Conservation (phyloP, 2,113 vertebrate genomes). For the Tricholaema leucomelas region DNA sequence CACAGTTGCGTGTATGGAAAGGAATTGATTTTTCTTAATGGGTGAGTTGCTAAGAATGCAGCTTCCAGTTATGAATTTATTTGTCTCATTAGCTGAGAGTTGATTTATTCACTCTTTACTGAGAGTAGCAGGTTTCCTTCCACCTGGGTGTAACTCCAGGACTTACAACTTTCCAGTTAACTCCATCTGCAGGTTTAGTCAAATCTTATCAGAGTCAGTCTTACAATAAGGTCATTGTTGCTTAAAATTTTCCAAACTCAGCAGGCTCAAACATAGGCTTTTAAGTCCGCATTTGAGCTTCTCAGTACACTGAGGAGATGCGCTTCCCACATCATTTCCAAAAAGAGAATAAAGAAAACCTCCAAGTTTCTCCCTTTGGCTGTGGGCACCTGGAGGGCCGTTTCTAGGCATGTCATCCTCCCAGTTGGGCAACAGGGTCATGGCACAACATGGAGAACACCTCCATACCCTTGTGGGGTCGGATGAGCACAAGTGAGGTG, state of each 20-base stretch:
- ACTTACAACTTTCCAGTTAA: not conserved
- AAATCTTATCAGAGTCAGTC: not conserved
- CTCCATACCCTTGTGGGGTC: not conserved
- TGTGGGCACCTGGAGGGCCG: not conserved
- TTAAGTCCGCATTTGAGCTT: not conserved
- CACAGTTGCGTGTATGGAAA: not conserved
- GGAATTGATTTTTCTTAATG: slow-evolving; percentile 24
- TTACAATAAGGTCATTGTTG: not conserved
- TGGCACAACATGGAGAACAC: not conserved
- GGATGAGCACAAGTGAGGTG: not conserved
- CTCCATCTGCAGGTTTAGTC: not conserved
- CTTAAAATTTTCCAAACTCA: not conserved
- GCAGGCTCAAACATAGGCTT: not conserved
- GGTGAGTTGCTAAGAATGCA: not conserved
- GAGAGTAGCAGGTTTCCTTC: slow-evolving; percentile 19
- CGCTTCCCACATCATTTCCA: not conserved
- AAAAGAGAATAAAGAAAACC: not conserved
- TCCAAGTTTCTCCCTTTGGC: not conserved
- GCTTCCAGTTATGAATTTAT: slow-evolving; percentile 26
- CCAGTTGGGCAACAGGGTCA: rapidly evolving
- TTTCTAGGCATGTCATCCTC: not conserved
- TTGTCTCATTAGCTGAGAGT: slow-evolving; percentile 2
- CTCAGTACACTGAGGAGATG: not conserved
- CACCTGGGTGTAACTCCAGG: not conserved
- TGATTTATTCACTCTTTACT: slow-evolving; percentile 44